Conservation (phyloP, 2,113 vertebrate species). For the Scalopus aquaticus region DNA sequence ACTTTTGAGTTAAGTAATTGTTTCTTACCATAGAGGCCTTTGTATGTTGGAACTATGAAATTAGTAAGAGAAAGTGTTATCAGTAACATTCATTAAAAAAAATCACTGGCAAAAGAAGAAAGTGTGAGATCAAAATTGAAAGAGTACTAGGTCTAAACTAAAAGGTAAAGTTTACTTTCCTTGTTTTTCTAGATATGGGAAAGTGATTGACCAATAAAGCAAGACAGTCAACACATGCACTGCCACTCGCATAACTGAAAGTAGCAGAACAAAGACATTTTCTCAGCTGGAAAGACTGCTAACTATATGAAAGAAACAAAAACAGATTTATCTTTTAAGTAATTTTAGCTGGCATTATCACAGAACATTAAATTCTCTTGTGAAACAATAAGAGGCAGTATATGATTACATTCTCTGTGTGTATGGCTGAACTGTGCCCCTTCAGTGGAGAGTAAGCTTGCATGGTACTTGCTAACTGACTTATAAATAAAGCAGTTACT, state of each 20-base stretch:
- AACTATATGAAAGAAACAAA: background rate
- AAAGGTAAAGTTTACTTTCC: background rate
- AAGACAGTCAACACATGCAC: background rate
- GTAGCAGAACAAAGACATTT: background rate
- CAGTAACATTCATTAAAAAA: background rate
- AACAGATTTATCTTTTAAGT: background rate
- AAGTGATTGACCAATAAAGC: background rate
- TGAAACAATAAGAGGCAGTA: slow-evolving; percentile 63
- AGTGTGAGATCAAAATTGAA: background rate
- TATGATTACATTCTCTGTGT: slow-evolving; percentile 39
- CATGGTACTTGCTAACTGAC: background rate
- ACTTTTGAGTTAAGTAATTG: background rate
- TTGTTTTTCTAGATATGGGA: background rate
- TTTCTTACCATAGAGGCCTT: background rate
- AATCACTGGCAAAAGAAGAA: background rate
- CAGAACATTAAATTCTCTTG: slow-evolving; percentile 5
- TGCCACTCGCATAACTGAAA: background rate
- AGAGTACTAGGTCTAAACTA: background rate
- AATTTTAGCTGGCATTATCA: background rate
- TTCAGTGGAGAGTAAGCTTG: background rate
- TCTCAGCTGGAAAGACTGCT: background rate
- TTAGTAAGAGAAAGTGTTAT: background rate
- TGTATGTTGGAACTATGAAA: background rate
- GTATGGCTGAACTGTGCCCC: background rate
- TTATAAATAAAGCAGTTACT: background rate